Evolutionary conservation across 2,888 invertebrate species (phyloP).

Genomic region (Lottia scabra): DNA sequence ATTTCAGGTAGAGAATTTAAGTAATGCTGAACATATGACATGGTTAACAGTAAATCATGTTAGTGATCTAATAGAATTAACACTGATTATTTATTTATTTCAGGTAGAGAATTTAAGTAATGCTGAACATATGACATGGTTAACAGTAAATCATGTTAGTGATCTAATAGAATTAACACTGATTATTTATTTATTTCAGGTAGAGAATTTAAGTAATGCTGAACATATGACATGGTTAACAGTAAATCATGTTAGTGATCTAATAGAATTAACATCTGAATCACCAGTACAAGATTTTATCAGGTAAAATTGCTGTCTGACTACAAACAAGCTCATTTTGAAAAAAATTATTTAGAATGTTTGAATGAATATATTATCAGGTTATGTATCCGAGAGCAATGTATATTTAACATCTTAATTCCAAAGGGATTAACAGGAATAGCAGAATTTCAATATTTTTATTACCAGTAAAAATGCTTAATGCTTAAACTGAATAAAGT

Average conservation of each 20-base stretch:
- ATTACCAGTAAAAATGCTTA: too few relatives aligned
- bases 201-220: slow-evolving; percentile 77
- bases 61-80: too few relatives aligned
- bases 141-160: slow-evolving; percentile 80
- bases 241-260: slow-evolving; percentile 78
- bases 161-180: slow-evolving; percentile 77
- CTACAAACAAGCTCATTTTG: too few relatives aligned
- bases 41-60: too few relatives aligned
- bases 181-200: slow-evolving; percentile 61
- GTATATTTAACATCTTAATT: background rate
- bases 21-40: too few relatives aligned
- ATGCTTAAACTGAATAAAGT: too few relatives aligned
- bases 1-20: too few relatives aligned
- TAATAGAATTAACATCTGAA: slow-evolving; percentile 77
- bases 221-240: slow-evolving; percentile 83
- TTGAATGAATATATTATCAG: too few relatives aligned
- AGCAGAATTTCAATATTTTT: too few relatives aligned
- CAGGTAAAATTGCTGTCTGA: slow-evolving; percentile 58
- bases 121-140: slow-evolving; percentile 81
- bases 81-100: slow-evolving; percentile 49
- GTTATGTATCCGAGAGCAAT: background rate
- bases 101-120: slow-evolving; percentile 76
- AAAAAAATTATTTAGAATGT: too few relatives aligned
- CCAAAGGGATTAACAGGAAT: too few relatives aligned
- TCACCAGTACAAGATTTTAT: slow-evolving; percentile 77